These are phyloP conservation scores for Proteles cristata DNA, from an alignment of 2,113 vertebrate species.

Conservation along the genomic window DNA sequence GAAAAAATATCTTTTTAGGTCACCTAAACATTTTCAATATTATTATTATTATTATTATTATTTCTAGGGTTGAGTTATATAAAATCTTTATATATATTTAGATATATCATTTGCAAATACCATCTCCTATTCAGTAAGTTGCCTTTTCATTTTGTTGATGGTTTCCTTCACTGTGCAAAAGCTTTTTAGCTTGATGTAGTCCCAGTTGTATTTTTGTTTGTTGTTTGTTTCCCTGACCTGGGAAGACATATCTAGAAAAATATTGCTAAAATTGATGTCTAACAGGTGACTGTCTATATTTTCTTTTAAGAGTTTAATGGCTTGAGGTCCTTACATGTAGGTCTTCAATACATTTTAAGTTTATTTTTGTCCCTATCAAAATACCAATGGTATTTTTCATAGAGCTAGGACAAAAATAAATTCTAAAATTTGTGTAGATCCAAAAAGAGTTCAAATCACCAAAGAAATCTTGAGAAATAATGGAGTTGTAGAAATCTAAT, in stretches of 20 bases:
- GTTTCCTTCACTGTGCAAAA: background rate
- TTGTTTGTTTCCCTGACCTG: background rate
- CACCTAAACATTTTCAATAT: background rate
- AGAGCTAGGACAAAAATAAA: background rate
- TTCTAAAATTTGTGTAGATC: background rate
- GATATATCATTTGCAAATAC: background rate
- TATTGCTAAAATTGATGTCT: background rate
- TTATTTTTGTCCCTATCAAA: background rate
- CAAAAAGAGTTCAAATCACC: background rate
- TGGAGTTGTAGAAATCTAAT: background rate
- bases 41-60: background rate
- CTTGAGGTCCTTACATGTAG: background rate
- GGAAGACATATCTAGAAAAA: background rate
- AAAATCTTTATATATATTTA: background rate
- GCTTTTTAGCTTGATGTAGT: background rate
- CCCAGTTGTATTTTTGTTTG: background rate
- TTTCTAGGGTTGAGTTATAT: background rate
- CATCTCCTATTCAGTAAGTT: background rate
- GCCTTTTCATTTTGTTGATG: background rate
- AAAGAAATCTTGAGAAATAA: background rate
- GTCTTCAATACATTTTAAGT: background rate
- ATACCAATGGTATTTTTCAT: background rate
- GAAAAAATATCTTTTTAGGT: background rate
- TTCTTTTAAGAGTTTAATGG: background rate
- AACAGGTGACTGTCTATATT: background rate